These are phyloP conservation scores for Pheosia gnoma DNA, from an alignment of 2,888 invertebrate genomes.

Conservation along the genomic window DNA sequence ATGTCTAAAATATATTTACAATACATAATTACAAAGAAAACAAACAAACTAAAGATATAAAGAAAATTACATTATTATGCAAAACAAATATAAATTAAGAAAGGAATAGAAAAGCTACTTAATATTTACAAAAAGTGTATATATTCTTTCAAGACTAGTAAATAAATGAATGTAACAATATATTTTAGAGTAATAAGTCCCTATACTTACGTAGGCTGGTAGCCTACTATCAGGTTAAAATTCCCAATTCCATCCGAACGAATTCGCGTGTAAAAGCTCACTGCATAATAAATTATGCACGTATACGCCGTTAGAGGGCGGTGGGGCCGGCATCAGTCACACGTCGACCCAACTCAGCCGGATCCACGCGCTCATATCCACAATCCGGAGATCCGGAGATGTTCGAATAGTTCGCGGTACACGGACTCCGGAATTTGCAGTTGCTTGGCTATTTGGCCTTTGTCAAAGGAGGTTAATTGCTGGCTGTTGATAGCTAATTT, in stretches of 20 bases:
- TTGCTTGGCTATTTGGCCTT: not conserved
- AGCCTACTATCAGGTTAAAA: not conserved
- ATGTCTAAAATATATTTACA: too few species aligned
- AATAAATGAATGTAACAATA: too few species aligned
- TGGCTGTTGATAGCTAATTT: not conserved
- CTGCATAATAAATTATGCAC: constrained; percentile 6
- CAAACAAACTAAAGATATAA: too few species aligned
- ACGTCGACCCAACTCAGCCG: constrained; percentile 1
- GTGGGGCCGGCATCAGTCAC: constrained; percentile 2
- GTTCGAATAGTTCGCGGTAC: not conserved
- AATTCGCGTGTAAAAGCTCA: not conserved
- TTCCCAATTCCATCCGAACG: not conserved
- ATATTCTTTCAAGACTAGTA: too few species aligned
- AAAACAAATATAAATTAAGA: too few species aligned
- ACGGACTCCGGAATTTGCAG: constrained; percentile 4
- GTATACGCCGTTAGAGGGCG: constrained; percentile 1
- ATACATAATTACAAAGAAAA: too few species aligned
- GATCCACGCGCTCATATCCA: constrained; percentile 3
- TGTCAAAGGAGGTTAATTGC: not conserved
- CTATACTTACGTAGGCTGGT: too few species aligned
- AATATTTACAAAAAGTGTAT: too few species aligned
- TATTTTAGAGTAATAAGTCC: too few species aligned
- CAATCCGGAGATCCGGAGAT: constrained; percentile 4
- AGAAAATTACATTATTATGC: too few species aligned
- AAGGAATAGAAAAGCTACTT: too few species aligned